These are phyloP conservation scores for Standfussiana lucernea DNA, from an alignment of 2,888 invertebrate species.

Conservation along the genomic window DNA sequence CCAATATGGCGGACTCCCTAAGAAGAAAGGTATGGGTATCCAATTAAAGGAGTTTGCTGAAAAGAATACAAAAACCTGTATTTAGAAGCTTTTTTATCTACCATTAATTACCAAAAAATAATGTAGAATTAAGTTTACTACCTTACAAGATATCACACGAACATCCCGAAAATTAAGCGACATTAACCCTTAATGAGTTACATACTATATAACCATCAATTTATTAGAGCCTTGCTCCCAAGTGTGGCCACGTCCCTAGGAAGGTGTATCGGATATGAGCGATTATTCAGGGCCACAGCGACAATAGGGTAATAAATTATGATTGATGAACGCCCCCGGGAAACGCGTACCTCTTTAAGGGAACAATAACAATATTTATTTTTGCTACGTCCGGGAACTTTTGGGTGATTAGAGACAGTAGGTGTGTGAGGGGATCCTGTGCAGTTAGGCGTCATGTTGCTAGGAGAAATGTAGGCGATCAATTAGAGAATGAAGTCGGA, in stretches of 20 bases:
- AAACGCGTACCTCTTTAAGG: conserved; percentile 78
- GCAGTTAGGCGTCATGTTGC: no score
- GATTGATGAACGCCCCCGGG: conserved; percentile 86
- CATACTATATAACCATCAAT: conserved; percentile 64
- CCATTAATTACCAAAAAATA: background rate
- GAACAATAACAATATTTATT: conserved; percentile 82
- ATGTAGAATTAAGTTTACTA: background rate
- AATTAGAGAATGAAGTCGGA: background rate
- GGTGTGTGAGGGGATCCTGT: conserved; percentile 1
- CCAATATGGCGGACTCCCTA: background rate
- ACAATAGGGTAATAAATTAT: conserved; percentile 90
- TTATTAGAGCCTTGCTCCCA: conserved; percentile 66
- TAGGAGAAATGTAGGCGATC: background rate
- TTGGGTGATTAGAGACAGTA: conserved; percentile 46
- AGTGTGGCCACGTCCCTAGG: conserved; percentile 76
- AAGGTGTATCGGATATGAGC: conserved; percentile 89
- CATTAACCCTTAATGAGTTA: conserved; percentile 60
- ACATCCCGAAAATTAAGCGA: conserved; percentile 14
- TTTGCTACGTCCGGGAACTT: conserved; percentile 40
- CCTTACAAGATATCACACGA: background rate
- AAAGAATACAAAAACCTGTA: no score
- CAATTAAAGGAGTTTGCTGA: no score
- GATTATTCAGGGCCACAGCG: conserved; percentile 87
- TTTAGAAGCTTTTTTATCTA: no score
- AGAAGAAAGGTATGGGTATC: no score